Base-by-base conservation (phyloP, 2,113 vertebrate genomes). In the Cisticola juncidis region DNA sequence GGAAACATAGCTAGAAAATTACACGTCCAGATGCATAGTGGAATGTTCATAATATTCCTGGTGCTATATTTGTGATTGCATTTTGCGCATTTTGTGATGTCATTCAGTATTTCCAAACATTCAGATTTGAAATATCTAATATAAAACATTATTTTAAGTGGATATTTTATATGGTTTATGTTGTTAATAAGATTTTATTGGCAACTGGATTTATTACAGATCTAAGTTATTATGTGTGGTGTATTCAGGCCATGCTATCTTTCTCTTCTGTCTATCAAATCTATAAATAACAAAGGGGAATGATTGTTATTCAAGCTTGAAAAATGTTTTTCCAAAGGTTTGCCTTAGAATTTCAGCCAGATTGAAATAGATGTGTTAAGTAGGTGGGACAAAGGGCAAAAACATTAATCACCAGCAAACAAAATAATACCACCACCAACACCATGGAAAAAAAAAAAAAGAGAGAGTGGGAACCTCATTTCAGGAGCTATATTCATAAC, bases 391-490 rank as follows among this genome's bases (percentile, higher is more conserved):
- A 88, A 86, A 90, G 24, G 18, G 26, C 6, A 54, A 66, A 90
- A 66, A 11, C 1, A 54, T 79, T 84, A 68, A 56, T 44, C 48
- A 60, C 2, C 9, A 48, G 3, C 10, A 68, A 84, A 87, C 6
- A 58, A 89, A 85, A 76, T 40, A 60, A 29, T 7, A 77, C 1
- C 4, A 56, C 4, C 6, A 31, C 7, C 5, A 24, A 4, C 14
- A 51, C 6, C 3, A 11, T 4, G 5, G 5, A 17, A 15, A 29
- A 64, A 16, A 53, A 5, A 12, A 56, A 11, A 22, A 13, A 15
- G 0, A 33, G 2, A 11, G 2, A 35, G 5, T 31, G 5, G 2
- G 8, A 6, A 51, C 1, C 11, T 90, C 9, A 61, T 6, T 72
- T 70, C 47, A 18, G 22, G 26, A 38, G 5, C n/a, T 60, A 20